Conservation (phyloP, 2,113 vertebrate genomes). For the Oreochromis niloticus region DNA sequence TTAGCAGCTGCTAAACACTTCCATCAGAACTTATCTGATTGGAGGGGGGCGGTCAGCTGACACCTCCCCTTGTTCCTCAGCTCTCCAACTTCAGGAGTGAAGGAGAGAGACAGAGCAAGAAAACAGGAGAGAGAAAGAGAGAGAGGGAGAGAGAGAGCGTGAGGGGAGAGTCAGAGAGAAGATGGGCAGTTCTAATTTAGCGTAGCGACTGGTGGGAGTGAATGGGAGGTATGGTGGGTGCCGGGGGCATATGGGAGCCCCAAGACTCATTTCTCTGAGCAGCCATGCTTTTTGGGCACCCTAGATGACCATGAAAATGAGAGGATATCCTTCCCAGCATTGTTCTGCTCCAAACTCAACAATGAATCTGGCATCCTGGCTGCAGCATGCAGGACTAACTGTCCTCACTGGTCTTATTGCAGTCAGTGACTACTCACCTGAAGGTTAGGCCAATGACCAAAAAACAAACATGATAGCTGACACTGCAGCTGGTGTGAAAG, state of each 20-base stretch:
- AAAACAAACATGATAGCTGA: not conserved
- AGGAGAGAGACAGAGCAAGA: conserved; percentile 5
- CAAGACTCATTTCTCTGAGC: conserved; percentile 45
- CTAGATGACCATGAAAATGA: conserved; percentile 55
- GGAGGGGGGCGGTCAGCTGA: conserved; percentile 87
- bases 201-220: not conserved
- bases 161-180: not conserved
- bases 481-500: not conserved
- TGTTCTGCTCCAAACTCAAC: conserved; percentile 55
- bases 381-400: not conserved
- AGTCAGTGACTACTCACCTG: conserved; percentile 16
- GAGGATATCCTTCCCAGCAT: conserved; percentile 73
- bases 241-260: conserved; percentile 19
- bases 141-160: not conserved
- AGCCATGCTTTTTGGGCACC: conserved; percentile 54
- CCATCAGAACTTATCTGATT: conserved; percentile 91
- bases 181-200: conserved; percentile 41
- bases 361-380: conserved; percentile 69
- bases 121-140: not conserved
- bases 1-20: conserved; percentile 88
- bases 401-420: not conserved
- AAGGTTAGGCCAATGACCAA: not conserved
- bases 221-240: not conserved
- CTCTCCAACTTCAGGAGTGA: conserved; percentile 82
- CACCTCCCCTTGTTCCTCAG: conserved; percentile 68